These are phyloP conservation scores for Microplitis deprimator DNA, from an alignment of 2,888 invertebrate species.

Conservation along the genomic window DNA sequence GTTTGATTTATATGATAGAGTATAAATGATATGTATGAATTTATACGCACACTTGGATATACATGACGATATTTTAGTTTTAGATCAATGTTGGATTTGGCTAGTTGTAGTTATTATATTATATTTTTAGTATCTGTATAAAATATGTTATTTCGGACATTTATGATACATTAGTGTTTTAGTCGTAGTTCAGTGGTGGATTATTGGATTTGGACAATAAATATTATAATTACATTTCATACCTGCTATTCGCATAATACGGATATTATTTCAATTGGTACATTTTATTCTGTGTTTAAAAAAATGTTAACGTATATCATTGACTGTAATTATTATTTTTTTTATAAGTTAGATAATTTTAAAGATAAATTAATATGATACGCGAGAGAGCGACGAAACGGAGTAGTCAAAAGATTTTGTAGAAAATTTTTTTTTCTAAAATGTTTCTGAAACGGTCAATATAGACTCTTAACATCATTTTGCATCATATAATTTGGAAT, in stretches of 20 bases:
- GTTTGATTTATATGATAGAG: conserved; percentile 21
- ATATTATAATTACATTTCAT: background rate
- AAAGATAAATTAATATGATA: no score
- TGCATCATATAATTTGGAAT: no score
- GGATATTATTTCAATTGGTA: background rate
- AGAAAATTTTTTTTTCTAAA: no score
- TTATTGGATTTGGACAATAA: background rate
- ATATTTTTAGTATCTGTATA: background rate
- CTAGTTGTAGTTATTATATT: background rate
- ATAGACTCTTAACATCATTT: no score
- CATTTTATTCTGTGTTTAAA: background rate
- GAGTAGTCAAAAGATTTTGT: no score
- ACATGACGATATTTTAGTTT: background rate
- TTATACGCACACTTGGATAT: conserved; percentile 10
- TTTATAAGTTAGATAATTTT: no score
- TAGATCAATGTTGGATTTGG: background rate
- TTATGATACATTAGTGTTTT: background rate
- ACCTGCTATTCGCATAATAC: background rate
- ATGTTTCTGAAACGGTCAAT: no score
- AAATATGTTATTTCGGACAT: background rate
- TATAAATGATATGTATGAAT: conserved; percentile 9
- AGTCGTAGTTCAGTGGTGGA: background rate
- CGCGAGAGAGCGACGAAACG: no score
- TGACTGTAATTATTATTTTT: no score
- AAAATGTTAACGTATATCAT: no score